phyloP scores from a whole-genome alignment of 2,797 vertebrate genomes.

The Onychomys arenicola region DNA sequence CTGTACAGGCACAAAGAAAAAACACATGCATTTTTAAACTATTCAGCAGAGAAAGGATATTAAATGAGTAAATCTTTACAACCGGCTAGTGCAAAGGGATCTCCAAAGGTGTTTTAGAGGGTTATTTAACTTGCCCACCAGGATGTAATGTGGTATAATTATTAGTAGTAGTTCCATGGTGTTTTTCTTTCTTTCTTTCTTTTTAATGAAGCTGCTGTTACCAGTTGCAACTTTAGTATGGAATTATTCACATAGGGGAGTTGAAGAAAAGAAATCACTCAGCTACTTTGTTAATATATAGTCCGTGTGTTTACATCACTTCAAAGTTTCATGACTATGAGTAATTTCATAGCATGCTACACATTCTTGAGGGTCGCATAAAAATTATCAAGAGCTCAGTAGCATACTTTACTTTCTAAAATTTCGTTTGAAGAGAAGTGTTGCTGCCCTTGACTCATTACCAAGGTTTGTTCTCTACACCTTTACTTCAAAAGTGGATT shows the following conservation, averaged over 20 bases:
- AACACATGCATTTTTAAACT: not conserved
- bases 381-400: not conserved
- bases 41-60: slow-evolving; percentile 53
- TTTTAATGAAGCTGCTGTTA: slow-evolving; percentile 16
- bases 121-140: slow-evolving; percentile 46
- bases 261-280: slow-evolving; percentile 66
- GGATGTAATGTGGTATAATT: slow-evolving; percentile 30
- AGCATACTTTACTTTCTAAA: not conserved
- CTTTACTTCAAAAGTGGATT: slow-evolving; percentile 30
- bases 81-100: not conserved
- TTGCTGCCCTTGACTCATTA: not conserved
- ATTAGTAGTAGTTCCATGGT: not conserved
- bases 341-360: slow-evolving; percentile 28
- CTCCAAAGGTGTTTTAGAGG: slow-evolving; percentile 38
- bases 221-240: slow-evolving; percentile 21
- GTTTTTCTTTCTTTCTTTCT: not conserved
- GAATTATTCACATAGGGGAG: not conserved
- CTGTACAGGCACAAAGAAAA: not conserved
- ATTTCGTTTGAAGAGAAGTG: slow-evolving; percentile 19
- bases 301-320: not conserved
- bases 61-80: slow-evolving; percentile 67
- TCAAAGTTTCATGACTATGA: slow-evolving; percentile 19
- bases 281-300: slow-evolving; percentile 57
- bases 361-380: slow-evolving; percentile 5
- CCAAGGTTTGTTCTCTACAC: not conserved